These are phyloP conservation scores for Xyrichtys novacula DNA, from an alignment of 2,797 vertebrate species.

Conservation along the genomic window DNA sequence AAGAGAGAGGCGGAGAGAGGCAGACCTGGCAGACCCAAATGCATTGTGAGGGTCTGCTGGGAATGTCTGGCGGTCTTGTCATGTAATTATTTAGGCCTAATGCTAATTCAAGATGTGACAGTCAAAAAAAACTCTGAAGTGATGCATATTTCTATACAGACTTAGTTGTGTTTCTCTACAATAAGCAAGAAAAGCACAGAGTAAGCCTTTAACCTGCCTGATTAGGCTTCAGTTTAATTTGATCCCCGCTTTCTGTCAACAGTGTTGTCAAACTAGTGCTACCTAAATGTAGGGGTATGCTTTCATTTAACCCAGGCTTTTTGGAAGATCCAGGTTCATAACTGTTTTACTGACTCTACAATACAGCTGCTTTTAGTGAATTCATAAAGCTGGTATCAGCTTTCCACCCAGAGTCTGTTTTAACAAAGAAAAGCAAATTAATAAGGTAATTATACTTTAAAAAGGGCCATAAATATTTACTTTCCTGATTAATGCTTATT, in stretches of 20 bases:
- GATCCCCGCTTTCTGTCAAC: slow-evolving; percentile 45
- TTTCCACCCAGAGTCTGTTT: neutral
- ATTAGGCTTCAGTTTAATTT: slow-evolving; percentile 51
- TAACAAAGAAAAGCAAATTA: slow-evolving; percentile 7
- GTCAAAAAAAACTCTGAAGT: slow-evolving; percentile 46
- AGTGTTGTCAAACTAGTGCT: slow-evolving; percentile 26
- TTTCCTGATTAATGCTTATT: no score
- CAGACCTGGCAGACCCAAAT: no score
- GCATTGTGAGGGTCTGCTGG: no score
- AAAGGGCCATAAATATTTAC: slow-evolving; percentile 1
- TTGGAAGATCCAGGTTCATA: no score
- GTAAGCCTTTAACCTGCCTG: slow-evolving; percentile 72
- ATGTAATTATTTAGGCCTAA: slow-evolving; percentile 29
- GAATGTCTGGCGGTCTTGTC: no score
- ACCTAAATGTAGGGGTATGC: slow-evolving; percentile 35
- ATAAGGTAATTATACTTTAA: neutral
- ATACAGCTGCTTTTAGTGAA: neutral
- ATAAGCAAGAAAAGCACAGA: slow-evolving; percentile 53
- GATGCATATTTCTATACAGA: slow-evolving; percentile 49
- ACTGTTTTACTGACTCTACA: slow-evolving; percentile 15
- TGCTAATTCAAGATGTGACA: slow-evolving; percentile 49
- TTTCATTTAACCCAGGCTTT: slow-evolving; percentile 40
- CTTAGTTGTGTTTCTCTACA: slow-evolving; percentile 42
- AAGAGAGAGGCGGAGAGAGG: no score
- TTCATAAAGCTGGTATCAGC: slow-evolving; percentile 1